Evolutionary conservation across 2,888 invertebrate genomes (phyloP).

Genomic region (Aradus depressus): DNA sequence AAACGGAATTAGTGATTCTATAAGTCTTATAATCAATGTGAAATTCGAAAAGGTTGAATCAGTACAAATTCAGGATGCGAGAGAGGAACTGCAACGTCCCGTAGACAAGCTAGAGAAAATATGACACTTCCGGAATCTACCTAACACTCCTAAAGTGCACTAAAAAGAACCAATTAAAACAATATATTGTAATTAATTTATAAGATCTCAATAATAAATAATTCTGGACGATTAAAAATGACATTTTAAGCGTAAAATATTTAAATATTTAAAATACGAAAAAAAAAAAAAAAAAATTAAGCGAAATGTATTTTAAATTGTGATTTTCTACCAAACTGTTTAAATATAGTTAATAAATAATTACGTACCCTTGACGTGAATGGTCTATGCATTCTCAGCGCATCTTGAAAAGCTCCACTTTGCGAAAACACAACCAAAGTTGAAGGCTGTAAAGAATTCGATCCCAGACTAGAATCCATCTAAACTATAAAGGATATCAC

Average conservation of each 20-base stretch:
- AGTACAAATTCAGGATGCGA: no score
- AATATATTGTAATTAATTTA: background rate
- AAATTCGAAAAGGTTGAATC: no score
- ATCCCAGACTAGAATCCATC: slow-evolving; percentile 20
- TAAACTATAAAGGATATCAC: no score
- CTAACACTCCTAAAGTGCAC: no score
- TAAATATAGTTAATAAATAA: no score
- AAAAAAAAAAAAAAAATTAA: background rate
- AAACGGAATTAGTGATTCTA: no score
- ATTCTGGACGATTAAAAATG: background rate
- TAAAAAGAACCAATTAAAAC: background rate
- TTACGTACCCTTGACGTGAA: slow-evolving; percentile 14
- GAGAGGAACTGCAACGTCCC: no score
- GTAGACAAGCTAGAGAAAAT: no score
- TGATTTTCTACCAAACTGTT: no score
- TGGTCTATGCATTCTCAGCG: slow-evolving; percentile 20
- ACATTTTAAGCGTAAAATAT: background rate
- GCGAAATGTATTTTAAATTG: background rate
- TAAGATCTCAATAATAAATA: background rate
- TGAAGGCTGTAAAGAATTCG: slow-evolving; percentile 21
- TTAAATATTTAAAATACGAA: background rate
- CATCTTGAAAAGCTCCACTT: slow-evolving; percentile 17
- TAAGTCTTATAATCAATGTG: no score
- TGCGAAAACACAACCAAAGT: slow-evolving; percentile 25
- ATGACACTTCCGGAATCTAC: no score